Evolutionary conservation across 1,140 invertebrate species (phyloP).

Genomic region (Gryllus bimaculatus): DNA sequence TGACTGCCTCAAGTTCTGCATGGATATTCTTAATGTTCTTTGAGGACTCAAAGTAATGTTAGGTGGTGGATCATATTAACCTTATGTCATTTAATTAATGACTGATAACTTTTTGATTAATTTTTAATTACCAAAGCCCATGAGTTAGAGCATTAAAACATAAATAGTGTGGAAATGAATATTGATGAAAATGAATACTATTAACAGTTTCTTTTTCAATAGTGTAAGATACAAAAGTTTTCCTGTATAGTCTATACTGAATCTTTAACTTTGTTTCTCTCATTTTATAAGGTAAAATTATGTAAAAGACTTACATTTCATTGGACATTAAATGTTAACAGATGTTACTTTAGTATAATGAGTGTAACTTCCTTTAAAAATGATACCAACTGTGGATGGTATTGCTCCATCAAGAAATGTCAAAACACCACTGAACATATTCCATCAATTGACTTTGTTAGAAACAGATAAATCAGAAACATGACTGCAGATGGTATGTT

Average conservation of each 20-base stretch:
- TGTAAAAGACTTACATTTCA: too few relatives aligned
- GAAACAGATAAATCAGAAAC: background rate
- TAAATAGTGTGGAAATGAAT: too few relatives aligned
- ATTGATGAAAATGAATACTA: too few relatives aligned
- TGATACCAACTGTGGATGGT: too few relatives aligned
- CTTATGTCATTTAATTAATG: background rate
- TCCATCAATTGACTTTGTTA: too few relatives aligned
- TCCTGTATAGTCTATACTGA: background rate
- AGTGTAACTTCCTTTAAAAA: too few relatives aligned
- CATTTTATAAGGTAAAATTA: too few relatives aligned
- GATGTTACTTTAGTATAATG: too few relatives aligned
- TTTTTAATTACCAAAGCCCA: background rate
- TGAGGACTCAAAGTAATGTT: background rate
- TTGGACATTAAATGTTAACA: too few relatives aligned
- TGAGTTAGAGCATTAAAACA: background rate
- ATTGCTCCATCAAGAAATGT: too few relatives aligned
- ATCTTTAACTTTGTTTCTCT: background rate
- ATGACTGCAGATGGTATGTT: background rate
- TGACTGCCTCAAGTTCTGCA: background rate
- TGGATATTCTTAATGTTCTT: too few relatives aligned
- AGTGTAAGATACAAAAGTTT: background rate
- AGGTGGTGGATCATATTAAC: background rate
- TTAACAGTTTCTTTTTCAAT: background rate
- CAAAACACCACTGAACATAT: too few relatives aligned
- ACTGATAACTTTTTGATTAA: background rate